Evolutionary conservation across 2,888 invertebrate species (phyloP), one percentile per base, ranked within the genome.

Genomic region (Plagodis pulveraria): DNA sequence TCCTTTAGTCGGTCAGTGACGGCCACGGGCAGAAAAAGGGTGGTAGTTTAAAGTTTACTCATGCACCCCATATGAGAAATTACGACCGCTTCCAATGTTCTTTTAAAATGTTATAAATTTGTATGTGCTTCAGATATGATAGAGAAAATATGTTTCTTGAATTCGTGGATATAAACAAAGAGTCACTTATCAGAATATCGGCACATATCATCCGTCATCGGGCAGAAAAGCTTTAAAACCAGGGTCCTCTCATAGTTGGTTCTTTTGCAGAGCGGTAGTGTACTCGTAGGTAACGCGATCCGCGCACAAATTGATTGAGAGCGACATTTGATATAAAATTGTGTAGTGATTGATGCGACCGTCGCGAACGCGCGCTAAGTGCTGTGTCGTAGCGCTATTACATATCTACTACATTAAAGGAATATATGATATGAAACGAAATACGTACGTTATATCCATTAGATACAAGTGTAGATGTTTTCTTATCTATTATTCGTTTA

Each of bases 291-390:
- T 80, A 91, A 91, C 83, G 85, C 86, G 91, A 91, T 89, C 87
- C 84, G 71, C 76, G 81, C 86, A 84, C 90, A 91, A 91, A 92
- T 91, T 91, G 91, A 91, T 92, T 91, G 91, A 91, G 83, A 91
- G 89, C 89, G 91, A 91, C 91, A 92, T 92, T 91, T 91, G 91
- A 92, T 92, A 92, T 92, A 91, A 92, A 91, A 91, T 89, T 89
- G 91, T 89, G 90, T 87, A 86, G 91, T 91, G 91, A 92, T 91
- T 92, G 91, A 91, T 91, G 91, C 86, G 89, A 83, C 84, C 83
- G 86, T 85, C 84, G 82, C 85, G 79, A 81, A 52, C 51, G 41
- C 54, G 58, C 83, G 81, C 91, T 92, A 91, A 91, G 91, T 91
- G 91, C 91, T 91, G 85, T 84, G 84, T 85, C 89, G 88, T 81